Percentiles rank a stretch among this genome's conserved stretches.
These are phyloP conservation scores for Stictocephala bisonia DNA, from an alignment of 2,888 invertebrate species.

Conservation along the genomic window DNA sequence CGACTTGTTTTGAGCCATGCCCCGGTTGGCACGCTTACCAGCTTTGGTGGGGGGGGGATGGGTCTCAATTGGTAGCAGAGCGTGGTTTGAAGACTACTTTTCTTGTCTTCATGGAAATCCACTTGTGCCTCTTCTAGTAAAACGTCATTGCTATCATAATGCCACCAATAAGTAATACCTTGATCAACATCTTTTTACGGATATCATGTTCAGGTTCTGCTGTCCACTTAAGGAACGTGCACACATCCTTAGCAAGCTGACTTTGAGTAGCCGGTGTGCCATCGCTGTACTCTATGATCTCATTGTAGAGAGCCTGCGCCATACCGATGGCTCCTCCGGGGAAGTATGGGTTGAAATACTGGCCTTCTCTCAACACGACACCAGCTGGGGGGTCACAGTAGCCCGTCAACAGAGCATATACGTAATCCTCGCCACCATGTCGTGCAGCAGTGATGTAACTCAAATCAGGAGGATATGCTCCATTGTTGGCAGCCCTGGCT, in stretches of 20 bases:
- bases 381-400: slow-evolving; percentile 98
- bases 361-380: slow-evolving; percentile 85
- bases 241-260: slow-evolving; percentile 97
- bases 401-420: slow-evolving; percentile 95
- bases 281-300: slow-evolving; percentile 78
- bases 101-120: slow-evolving; percentile 83
- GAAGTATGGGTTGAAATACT: slow-evolving; percentile 99
- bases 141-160: slow-evolving; percentile 72
- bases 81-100: slow-evolving; percentile 86
- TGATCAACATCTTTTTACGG: slow-evolving; percentile 84
- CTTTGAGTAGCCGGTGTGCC: slow-evolving; percentile 94
- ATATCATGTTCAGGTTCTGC: slow-evolving; percentile 93
- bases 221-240: slow-evolving; percentile 93
- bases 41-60: too few relatives aligned
- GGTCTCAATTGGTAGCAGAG: too few relatives aligned
- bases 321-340: slow-evolving; percentile 96
- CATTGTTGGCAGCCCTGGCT: slow-evolving; percentile 96
- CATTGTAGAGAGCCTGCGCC: slow-evolving; percentile 93
- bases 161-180: slow-evolving; percentile 78
- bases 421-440: slow-evolving; percentile 94
- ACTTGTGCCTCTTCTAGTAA: slow-evolving; percentile 91
- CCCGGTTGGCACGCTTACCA: too few relatives aligned
- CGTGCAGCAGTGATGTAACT: slow-evolving; percentile 89
- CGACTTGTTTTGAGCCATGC: too few relatives aligned
- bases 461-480: slow-evolving; percentile 96